phyloP scores from a whole-genome alignment of 2,888 invertebrate genomes.

The Ormyrus labotus region DNA sequence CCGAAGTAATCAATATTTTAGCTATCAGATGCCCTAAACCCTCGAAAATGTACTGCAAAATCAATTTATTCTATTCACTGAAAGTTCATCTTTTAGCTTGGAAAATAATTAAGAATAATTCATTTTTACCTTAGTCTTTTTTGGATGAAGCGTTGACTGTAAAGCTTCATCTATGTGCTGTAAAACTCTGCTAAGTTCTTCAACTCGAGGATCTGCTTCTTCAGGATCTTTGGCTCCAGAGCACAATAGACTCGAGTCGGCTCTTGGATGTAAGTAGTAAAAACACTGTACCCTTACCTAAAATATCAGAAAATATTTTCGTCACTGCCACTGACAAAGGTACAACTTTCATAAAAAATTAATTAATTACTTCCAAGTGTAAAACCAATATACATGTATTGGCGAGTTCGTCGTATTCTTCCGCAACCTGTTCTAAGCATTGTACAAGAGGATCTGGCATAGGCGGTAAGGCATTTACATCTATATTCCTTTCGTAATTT shows the following conservation, averaged over 20 bases:
- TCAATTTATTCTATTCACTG: background rate
- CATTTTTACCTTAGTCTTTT: conserved; percentile 83
- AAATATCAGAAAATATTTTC: conserved; percentile 60
- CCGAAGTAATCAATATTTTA: conserved; percentile 86
- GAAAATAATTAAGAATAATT: conserved; percentile 24
- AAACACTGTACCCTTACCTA: conserved; percentile 95
- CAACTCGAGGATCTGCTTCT: conserved; percentile 86
- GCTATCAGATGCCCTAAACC: conserved; percentile 91
- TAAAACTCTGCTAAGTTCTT: conserved; percentile 87
- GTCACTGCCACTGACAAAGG: background rate
- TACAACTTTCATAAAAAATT: background rate
- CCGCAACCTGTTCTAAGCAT: conserved; percentile 83
- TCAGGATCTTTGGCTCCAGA: conserved; percentile 81
- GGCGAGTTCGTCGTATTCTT: conserved; percentile 91
- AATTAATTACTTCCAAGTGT: conserved; percentile 87
- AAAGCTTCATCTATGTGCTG: conserved; percentile 87
- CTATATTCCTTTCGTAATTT: conserved; percentile 69
- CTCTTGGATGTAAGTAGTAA: conserved; percentile 86
- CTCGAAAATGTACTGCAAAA: conserved; percentile 88
- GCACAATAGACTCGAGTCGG: conserved; percentile 69
- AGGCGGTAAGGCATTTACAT: conserved; percentile 67
- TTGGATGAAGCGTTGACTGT: conserved; percentile 84
- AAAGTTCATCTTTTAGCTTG: background rate
- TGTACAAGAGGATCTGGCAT: conserved; percentile 80
- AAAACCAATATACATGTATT: conserved; percentile 93